These are phyloP conservation scores for Drosophila infuscata DNA, from an alignment of 2,888 invertebrate genomes.

Conservation along the genomic window DNA sequence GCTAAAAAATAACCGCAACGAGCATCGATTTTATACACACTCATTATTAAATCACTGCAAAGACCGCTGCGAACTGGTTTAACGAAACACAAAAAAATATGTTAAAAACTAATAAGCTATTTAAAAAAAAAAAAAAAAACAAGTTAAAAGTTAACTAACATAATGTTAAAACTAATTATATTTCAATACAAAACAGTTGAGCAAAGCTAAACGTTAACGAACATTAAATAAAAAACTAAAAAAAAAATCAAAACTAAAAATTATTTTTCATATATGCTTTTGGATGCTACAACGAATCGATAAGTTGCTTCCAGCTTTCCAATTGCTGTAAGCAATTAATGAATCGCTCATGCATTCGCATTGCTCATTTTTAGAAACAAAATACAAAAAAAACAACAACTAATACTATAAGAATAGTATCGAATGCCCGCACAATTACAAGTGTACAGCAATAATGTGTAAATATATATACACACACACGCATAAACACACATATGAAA, in stretches of 20 bases:
- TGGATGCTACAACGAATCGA: background rate
- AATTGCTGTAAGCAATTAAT: conserved; percentile 11
- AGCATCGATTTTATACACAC: background rate
- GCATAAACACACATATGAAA: background rate
- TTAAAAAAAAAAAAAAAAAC: background rate
- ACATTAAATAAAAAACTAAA: background rate
- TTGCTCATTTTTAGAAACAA: conserved; percentile 44
- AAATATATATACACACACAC: conserved; percentile 1
- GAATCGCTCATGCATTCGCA: conserved; percentile 15
- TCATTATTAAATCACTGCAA: background rate
- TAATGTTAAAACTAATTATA: background rate
- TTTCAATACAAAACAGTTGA: background rate
- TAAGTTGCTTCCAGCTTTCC: conserved; percentile 29
- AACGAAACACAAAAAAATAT: background rate
- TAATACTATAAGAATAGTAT: conserved; percentile 32
- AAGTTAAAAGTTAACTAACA: background rate
- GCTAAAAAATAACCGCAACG: background rate
- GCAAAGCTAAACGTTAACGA: background rate
- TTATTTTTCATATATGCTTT: background rate
- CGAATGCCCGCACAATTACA: conserved; percentile 42
- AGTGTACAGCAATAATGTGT: conserved; percentile 20
- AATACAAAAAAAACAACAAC: conserved; percentile 9
- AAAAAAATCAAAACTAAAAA: background rate
- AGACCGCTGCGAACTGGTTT: conserved; percentile 13
- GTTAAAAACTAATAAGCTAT: background rate